phyloP scores from a whole-genome alignment of 2,113 vertebrate genomes.

The Caloenas nicobarica region DNA sequence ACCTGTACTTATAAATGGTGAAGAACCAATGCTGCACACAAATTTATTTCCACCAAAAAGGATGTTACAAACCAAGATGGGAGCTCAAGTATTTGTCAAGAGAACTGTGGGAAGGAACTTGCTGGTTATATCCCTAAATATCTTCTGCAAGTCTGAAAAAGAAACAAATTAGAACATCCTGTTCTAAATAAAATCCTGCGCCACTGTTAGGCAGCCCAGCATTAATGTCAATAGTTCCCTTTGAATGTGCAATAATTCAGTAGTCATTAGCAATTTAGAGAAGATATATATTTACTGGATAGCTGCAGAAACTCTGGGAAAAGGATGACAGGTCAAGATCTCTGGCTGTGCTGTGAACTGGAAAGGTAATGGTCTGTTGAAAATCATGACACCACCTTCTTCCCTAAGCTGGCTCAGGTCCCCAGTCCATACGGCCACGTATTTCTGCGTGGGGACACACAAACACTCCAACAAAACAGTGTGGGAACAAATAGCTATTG shows the following conservation, averaged over 20 bases:
- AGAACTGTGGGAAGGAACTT: neutral
- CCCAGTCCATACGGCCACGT: neutral
- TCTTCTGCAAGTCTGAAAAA: neutral
- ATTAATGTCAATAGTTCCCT: neutral
- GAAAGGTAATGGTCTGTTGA: neutral
- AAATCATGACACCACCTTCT: neutral
- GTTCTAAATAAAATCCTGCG: neutral
- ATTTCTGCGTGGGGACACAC: neutral
- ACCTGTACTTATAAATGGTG: conserved; percentile 1
- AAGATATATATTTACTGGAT: neutral
- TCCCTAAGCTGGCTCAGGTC: neutral
- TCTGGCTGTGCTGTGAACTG: neutral
- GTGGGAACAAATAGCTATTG: neutral
- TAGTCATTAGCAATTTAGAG: neutral
- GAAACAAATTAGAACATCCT: neutral
- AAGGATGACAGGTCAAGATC: neutral
- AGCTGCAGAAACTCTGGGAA: neutral
- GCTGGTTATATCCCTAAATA: neutral
- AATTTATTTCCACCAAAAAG: neutral
- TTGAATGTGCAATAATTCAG: neutral
- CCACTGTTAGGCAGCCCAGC: neutral
- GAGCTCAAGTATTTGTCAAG: neutral
- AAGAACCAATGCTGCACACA: neutral
- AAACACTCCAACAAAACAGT: neutral
- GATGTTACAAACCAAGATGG: neutral